These are phyloP conservation scores for Drosophila aldrichi DNA, from an alignment of 2,888 invertebrate genomes.

Conservation along the genomic window DNA sequence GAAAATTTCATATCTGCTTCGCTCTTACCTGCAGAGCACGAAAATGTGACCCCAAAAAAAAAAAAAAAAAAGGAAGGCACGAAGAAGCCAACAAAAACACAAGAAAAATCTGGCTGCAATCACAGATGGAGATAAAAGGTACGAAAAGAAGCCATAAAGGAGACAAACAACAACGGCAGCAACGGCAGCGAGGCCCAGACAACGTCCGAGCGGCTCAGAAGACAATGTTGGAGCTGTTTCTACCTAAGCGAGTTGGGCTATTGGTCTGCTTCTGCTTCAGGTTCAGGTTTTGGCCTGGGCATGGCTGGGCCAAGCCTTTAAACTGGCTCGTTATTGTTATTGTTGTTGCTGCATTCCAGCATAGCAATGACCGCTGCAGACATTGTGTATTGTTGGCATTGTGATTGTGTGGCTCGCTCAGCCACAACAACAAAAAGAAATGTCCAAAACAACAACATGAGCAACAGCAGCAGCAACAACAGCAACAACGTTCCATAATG, in stretches of 20 bases:
- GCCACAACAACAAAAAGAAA: conserved; percentile 60
- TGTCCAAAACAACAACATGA: conserved; percentile 45
- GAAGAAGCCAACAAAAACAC: conserved; percentile 18
- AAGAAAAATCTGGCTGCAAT: conserved; percentile 72
- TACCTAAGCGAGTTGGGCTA: conserved; percentile 60
- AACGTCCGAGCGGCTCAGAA: conserved; percentile 20
- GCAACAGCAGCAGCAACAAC: too few species aligned
- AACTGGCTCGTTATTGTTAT: conserved; percentile 41
- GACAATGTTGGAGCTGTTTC: conserved; percentile 48
- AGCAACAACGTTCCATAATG: conserved; percentile 64
- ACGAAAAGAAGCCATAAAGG: conserved; percentile 80
- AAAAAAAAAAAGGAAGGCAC: conserved; percentile 15
- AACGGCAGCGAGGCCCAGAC: conserved; percentile 7
- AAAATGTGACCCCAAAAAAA: conserved; percentile 69
- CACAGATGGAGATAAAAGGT: conserved; percentile 78
- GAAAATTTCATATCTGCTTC: conserved; percentile 47
- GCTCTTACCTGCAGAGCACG: conserved; percentile 63
- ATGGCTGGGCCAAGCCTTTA: conserved; percentile 70
- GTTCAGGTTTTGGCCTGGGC: conserved; percentile 19
- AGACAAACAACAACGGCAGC: conserved; percentile 74
- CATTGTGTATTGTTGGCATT: conserved; percentile 53
- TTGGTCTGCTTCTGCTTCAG: conserved; percentile 1
- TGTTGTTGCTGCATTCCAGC: conserved; percentile 70
- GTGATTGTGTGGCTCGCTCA: conserved; percentile 60
- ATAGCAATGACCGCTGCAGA: conserved; percentile 78